Evolutionary conservation across 1,140 invertebrate genomes (phyloP), one percentile per base, ranked within the genome.

Genomic region (Maniola jurtina): DNA sequence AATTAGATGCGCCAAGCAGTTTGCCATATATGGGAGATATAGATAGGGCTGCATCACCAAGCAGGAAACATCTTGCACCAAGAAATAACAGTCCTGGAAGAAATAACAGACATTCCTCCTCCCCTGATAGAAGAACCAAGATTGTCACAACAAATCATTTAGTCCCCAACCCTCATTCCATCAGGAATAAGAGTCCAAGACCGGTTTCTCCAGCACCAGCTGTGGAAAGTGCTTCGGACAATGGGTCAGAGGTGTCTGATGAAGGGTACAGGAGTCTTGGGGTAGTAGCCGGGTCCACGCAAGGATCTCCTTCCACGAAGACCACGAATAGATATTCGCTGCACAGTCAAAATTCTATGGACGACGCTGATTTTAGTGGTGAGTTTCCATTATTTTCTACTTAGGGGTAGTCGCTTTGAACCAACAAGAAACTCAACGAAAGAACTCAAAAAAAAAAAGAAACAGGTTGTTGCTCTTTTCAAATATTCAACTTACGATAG

Each of bases 221-320:
- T 0, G 79, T 89, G 48, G 91, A 93, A 64, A 92, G 94, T 55
- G 94, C 95, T 65, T 96, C 95, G 64, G 96, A 97, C 83, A 96
- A 96, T 72, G 95, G 96, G 4, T 96, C 96, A 63, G 96, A 97
- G 81, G 95, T 97, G 15, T 96, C 96, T 48, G 96, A 97, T 86
- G 96, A 97, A 80, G 96, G 96, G 5, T 97, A 97, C 79, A 93
- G 96, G 76, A 96, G 95, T 77, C 85, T 96, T 70, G 95, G 95
- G 7, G 91, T 95, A 33, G 93, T 95, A 35, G 94, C 92, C 25
- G 88, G 74, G 61, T 91, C 86, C 6, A 83, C 87, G 1, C 90
- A 91, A 63, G 84, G 84, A 0, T 91, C 86, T 35, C 91, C 84
- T 6, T 88, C 84, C 7, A 86, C 80, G 56, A 87, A 86, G 61